Evolutionary conservation across 2,797 vertebrate species (phyloP).

Genomic region (Platyrinchus mystaceus): DNA sequence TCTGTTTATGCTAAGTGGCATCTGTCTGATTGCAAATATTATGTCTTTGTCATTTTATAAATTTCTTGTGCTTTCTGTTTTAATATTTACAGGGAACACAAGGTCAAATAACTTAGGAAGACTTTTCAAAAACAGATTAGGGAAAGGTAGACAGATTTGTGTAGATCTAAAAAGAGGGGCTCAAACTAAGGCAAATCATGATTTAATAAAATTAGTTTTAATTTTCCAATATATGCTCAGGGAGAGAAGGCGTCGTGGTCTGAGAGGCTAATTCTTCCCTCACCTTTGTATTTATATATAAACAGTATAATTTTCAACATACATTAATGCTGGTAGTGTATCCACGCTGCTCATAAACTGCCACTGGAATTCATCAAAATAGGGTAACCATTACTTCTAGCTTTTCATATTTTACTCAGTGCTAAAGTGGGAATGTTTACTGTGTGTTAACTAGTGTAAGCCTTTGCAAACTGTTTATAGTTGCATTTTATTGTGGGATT

Average conservation of each 20-base stretch:
- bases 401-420: background rate
- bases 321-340: background rate
- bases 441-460: background rate
- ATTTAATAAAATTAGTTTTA: background rate
- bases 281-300: background rate
- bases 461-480: background rate
- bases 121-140: background rate
- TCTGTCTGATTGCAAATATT: background rate
- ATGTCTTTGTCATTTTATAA: background rate
- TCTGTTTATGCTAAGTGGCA: background rate
- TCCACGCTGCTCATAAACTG: background rate
- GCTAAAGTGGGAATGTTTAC: background rate
- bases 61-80: background rate
- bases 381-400: background rate
- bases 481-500: background rate
- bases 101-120: background rate
- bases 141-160: background rate
- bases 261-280: background rate
- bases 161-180: background rate
- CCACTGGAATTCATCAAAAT: background rate
- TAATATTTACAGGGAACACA: background rate
- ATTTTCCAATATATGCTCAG: background rate
- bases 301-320: background rate
- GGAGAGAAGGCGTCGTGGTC: background rate
- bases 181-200: background rate